Conservation (phyloP, 1,140 invertebrate genomes). For the Eubasilissa regina region DNA sequence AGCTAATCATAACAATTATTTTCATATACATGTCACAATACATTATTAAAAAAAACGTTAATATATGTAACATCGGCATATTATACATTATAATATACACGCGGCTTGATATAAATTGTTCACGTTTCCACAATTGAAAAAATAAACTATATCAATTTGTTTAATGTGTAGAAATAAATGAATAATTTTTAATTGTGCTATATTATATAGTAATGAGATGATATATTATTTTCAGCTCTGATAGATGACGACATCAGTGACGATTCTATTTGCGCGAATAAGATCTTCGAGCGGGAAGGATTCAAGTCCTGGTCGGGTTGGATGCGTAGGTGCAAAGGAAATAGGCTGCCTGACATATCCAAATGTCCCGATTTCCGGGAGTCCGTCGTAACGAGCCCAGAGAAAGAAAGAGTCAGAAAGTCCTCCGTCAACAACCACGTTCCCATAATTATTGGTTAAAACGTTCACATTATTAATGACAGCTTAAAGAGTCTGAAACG, state of each 20-base stretch:
- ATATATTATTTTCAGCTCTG: slow-evolving; percentile 53
- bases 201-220: no score
- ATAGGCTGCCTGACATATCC: slow-evolving; percentile 64
- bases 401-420: slow-evolving; percentile 25
- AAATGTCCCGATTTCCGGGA: slow-evolving; percentile 48
- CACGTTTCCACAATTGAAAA: no score
- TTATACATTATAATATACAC: no score
- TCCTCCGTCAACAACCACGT: neutral
- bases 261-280: slow-evolving; percentile 61
- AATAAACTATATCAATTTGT: no score
- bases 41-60: no score
- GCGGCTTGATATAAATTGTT: no score
- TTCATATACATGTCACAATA: no score
- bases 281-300: slow-evolving; percentile 61
- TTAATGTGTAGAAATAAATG: no score
- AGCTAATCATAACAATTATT: no score
- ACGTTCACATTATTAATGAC: neutral
- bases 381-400: slow-evolving; percentile 3
- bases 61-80: no score
- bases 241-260: slow-evolving; percentile 62
- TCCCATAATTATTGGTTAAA: no score
- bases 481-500: neutral
- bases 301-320: slow-evolving; percentile 62
- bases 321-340: slow-evolving; percentile 70
- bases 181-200: no score